Evolutionary conservation across 2,888 invertebrate species (phyloP), one percentile per base, ranked within the genome.

Genomic region (Platycheirus rosarum): DNA sequence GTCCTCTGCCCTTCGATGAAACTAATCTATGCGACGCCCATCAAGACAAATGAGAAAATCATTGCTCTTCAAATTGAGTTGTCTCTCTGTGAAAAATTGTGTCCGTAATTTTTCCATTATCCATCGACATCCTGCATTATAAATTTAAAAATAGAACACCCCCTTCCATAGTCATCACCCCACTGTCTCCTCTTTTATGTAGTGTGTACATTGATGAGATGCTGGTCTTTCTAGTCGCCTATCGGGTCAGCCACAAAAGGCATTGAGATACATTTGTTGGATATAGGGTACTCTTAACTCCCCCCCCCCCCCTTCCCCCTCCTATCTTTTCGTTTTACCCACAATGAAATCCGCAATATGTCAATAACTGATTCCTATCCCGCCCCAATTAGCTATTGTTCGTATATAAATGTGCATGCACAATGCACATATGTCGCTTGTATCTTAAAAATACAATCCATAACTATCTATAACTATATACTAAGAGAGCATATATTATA

Each of bases 281-380:
- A 42, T 42, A 29, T 11, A 42, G 20, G 35, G 13, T 20, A 14
- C 14, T 13, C 1, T 13, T n/a, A n/a, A n/a, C n/a, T n/a, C 16
- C 8, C 40, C 6, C 16, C 9, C 23, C n/a, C n/a, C n/a, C n/a
- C n/a, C n/a, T n/a, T n/a, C n/a, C n/a, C n/a, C n/a, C n/a, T n/a
- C n/a, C n/a, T n/a, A n/a, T n/a, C n/a, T n/a, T n/a, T 13, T 11
- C 16, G 42, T 49, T 46, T 2, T 32, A 57, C 40, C 44, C 65
- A 55, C 49, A 70, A 40, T 66, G 60, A 80, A 71, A 80, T 80
- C 76, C 80, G 80, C 70, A 80, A 80, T 80, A 80, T 71, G 68
- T 76, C 80, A 80, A 76, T 80, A 66, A 80, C 51, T 80, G 76
- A 66, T 66, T 76, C 53, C 53, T 66, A 71, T 70, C 51, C 60